Evolutionary conservation across 2,797 vertebrate genomes (phyloP).

Genomic region (Synaphobranchus kaupii): DNA sequence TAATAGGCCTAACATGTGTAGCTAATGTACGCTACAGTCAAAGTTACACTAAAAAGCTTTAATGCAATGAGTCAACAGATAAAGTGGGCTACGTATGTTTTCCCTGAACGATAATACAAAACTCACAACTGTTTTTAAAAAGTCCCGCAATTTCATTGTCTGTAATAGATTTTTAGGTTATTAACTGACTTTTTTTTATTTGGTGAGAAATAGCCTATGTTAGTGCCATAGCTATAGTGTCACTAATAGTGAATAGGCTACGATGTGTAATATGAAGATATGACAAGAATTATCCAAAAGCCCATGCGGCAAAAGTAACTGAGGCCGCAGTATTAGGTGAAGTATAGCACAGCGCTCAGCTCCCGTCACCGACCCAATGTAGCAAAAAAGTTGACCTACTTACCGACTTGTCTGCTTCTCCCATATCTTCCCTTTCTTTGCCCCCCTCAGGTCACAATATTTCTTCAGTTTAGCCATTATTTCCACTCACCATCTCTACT

Average conservation of each 20-base stretch:
- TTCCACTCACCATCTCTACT: background rate
- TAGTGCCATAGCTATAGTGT: background rate
- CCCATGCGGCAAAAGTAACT: constrained; percentile 45
- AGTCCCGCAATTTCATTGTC: background rate
- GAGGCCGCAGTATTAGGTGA: background rate
- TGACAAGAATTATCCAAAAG: constrained; percentile 16
- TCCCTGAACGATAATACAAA: background rate
- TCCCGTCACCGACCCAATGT: constrained; percentile 66
- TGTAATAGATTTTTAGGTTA: background rate
- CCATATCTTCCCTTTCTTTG: constrained; percentile 25
- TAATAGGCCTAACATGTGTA: background rate
- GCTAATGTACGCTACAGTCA: background rate
- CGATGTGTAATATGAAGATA: background rate
- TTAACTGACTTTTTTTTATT: background rate
- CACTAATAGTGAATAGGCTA: background rate
- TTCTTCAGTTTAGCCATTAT: background rate
- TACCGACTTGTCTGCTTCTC: constrained; percentile 63
- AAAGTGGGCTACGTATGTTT: background rate
- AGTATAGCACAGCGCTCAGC: constrained; percentile 32
- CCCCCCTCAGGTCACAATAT: background rate
- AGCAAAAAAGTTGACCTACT: constrained; percentile 78
- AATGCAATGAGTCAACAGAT: background rate
- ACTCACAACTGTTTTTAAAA: background rate
- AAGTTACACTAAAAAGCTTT: background rate
- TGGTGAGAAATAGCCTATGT: background rate